Percentiles rank a stretch among this genome's conserved stretches.
Evolutionary conservation across 2,113 vertebrate species (phyloP).

Genomic region (Progne subis): DNA sequence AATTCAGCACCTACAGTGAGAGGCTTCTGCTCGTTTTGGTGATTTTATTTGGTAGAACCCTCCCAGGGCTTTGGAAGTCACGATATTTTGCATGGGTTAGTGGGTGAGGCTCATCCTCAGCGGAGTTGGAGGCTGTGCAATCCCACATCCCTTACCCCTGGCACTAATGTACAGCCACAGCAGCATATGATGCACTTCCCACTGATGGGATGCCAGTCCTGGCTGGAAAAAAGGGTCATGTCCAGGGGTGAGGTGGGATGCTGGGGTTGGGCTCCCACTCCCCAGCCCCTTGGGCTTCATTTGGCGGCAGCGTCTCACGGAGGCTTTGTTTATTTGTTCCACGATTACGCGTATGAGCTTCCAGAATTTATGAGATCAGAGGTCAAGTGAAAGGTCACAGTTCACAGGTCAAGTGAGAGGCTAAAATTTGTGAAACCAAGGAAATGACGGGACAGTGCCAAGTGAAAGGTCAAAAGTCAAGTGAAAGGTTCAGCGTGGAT

Average conservation of each 20-base stretch:
- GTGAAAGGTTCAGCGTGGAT: constrained; percentile 71
- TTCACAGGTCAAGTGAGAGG: constrained; percentile 79
- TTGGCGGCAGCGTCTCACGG: constrained; percentile 31
- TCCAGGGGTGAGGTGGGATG: neutral
- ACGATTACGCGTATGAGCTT: constrained; percentile 72
- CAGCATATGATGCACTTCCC: neutral
- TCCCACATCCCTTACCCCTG: neutral
- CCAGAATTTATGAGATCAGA: constrained; percentile 80
- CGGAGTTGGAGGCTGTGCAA: neutral
- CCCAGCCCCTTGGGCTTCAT: constrained; percentile 56
- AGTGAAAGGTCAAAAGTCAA: constrained; percentile 81
- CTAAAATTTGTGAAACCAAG: constrained; percentile 79
- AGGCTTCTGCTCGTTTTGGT: neutral
- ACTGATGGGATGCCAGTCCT: neutral
- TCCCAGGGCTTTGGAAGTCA: neutral
- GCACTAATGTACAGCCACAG: neutral
- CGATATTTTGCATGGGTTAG: accelerated
- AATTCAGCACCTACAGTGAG: neutral
- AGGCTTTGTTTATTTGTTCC: constrained; percentile 80
- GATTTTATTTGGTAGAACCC: neutral
- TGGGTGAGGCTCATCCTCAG: neutral
- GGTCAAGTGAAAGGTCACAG: constrained; percentile 78
- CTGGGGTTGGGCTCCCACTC: constrained; percentile 4
- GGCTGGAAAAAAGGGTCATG: neutral
- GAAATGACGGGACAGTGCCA: constrained; percentile 80